Base-by-base conservation (phyloP, 2,113 vertebrate species). In the Mionectes macconnelli region DNA sequence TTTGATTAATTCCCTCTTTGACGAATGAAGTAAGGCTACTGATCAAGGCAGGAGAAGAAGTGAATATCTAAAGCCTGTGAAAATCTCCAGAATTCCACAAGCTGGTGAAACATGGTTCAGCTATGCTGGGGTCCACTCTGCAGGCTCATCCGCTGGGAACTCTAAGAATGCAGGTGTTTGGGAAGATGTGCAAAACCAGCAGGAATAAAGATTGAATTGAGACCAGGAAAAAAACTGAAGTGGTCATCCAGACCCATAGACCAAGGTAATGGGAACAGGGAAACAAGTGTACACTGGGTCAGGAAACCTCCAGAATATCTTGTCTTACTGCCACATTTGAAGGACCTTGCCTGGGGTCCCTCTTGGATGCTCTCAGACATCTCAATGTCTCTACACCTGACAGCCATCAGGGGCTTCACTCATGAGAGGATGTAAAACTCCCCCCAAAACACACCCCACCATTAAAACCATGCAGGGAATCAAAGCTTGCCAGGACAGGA, bases 1-100 rank as follows among this genome's bases (percentile, higher is more conserved):
- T 64, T 95, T 94, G 76, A 90, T 93, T 93, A 91, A 93, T 66
- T 77, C 72, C 39, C 21, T 77, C 78, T 95, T 45, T 50, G 82
- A 28, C 77, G 59, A 63, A 25, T 25, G 45, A 42, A 85, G n/a
- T 39, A 45, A 84, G 59, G 49, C 63, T 77, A 62, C 63, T 60
- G 56, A 44, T 49, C 20, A 55, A 49, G 70, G 50, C 30, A 85
- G 75, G 66, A 81, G 62, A 86, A 28, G 9, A 84, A 89, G 28
- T n/a, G 35, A 45, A 7, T 50, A 33, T 40, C 21, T 70, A 80
- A 82, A 88, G n/a, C 22, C 45, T 66, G 7, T 42, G 55, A 93
- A 83, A 91, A 66, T 42, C 66, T 11, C 53, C 45, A 47, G 63
- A 57, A 13, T 50, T 53, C 35, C 59, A 95, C 44, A 57, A 60